phyloP scores from a whole-genome alignment of 2,888 invertebrate genomes.

The Plebejus argus region DNA sequence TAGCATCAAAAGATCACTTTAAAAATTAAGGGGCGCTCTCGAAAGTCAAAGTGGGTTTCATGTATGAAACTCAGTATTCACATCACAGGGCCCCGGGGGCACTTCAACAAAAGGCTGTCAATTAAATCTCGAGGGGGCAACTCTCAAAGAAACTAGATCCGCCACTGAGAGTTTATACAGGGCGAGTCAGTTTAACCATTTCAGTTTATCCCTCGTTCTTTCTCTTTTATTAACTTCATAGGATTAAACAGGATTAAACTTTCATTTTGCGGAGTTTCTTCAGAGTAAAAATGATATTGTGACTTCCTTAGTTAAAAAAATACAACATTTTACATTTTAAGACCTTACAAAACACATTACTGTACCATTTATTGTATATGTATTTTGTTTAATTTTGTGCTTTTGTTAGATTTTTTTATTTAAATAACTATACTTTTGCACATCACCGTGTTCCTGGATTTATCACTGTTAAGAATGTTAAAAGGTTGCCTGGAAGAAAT shows the following conservation, averaged over 20 bases:
- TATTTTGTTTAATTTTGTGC: too few species aligned
- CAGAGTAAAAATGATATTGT: not conserved
- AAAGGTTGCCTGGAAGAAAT: too few species aligned
- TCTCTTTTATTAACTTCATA: not conserved
- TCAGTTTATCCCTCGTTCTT: not conserved
- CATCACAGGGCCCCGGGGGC: constrained; percentile 5
- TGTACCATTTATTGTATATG: too few species aligned
- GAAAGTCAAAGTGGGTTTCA: constrained; percentile 4
- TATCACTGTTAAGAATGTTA: too few species aligned
- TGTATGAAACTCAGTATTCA: not conserved
- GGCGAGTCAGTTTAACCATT: not conserved
- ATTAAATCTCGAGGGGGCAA: constrained; percentile 10
- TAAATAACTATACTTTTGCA: too few species aligned
- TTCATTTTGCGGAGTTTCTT: not conserved
- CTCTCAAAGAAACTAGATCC: constrained; percentile 13
- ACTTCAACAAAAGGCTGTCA: constrained; percentile 10
- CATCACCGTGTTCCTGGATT: too few species aligned
- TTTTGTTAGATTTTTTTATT: too few species aligned
- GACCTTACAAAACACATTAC: not conserved
- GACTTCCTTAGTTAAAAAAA: not conserved
- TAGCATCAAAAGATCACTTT: not conserved
- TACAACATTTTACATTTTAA: not conserved
- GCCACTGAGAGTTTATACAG: constrained; percentile 15
- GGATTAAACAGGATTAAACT: not conserved
- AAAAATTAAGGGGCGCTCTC: not conserved